A percentile compares a stretch with the other conserved stretches of the same genome.
These are phyloP conservation scores for Microctonus aethiopoides DNA, from an alignment of 2,888 invertebrate genomes.

Conservation along the genomic window DNA sequence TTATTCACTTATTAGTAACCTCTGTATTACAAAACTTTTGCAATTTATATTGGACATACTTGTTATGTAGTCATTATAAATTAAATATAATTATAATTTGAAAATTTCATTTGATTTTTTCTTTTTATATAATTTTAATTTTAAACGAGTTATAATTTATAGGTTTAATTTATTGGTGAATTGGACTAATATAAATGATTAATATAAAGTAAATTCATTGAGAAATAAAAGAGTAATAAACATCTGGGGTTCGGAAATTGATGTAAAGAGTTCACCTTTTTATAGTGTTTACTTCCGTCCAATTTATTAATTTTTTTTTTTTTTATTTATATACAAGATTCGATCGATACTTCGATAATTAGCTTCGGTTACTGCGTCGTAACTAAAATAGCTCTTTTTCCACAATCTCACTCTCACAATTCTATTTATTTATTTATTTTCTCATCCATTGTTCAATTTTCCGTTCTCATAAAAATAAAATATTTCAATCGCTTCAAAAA, in stretches of 20 bases:
- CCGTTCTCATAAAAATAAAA: background rate
- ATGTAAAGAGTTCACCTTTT: background rate
- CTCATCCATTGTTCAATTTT: constrained; percentile 37
- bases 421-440: constrained; percentile 3
- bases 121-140: too few species aligned
- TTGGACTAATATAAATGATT: too few species aligned
- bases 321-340: constrained; percentile 38
- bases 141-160: too few species aligned
- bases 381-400: constrained; percentile 35
- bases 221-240: background rate
- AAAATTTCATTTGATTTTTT: too few species aligned
- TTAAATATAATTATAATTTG: too few species aligned
- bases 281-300: background rate
- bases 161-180: too few species aligned
- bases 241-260: background rate
- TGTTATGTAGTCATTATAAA: too few species aligned
- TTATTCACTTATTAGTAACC: too few species aligned
- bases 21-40: too few species aligned
- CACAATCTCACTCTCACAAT: constrained; percentile 5
- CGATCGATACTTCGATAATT: constrained; percentile 49
- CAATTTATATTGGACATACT: too few species aligned
- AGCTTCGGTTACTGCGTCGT: constrained; percentile 33
- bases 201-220: too few species aligned
- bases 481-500: background rate
- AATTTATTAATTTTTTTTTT: background rate